Conservation (phyloP, 2,888 invertebrate species). For the Drosophila colorata region DNA sequence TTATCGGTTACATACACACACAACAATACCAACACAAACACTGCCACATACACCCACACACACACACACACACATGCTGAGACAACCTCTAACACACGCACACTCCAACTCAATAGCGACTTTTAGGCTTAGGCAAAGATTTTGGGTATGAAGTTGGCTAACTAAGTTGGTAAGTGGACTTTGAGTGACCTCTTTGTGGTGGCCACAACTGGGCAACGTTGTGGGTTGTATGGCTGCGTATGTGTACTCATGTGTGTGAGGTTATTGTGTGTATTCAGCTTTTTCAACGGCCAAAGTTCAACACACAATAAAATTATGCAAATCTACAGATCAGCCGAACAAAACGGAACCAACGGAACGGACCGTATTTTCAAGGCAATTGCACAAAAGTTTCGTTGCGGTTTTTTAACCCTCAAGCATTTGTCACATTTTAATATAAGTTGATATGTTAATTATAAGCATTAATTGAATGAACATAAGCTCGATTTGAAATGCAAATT, state of each 20-base stretch:
- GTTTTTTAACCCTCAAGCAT: conserved; percentile 7
- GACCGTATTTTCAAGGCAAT: conserved; percentile 8
- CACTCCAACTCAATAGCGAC: conserved; percentile 47
- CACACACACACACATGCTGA: conserved; percentile 14
- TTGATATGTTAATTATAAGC: conserved; percentile 41
- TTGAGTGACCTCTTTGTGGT: conserved; percentile 76
- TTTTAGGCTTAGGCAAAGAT: conserved; percentile 77
- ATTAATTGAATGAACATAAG: conserved; percentile 19
- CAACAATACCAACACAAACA: conserved; percentile 11
- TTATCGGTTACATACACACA: conserved; percentile 70
- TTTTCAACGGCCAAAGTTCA: conserved; percentile 57
- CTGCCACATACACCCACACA: conserved; percentile 25
- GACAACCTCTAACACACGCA: conserved; percentile 9
- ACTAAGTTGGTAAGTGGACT: conserved; percentile 77
- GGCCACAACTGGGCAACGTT: conserved; percentile 37
- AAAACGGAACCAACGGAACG: conserved; percentile 19
- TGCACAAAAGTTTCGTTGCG: conserved; percentile 38
- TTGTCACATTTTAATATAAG: conserved; percentile 47
- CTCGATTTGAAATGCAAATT: neutral
- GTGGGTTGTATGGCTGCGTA: conserved; percentile 1
- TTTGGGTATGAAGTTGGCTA: conserved; percentile 55
- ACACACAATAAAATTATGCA: conserved; percentile 78
- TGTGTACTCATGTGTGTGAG: conserved; percentile 6
- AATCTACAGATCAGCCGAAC: conserved; percentile 64
- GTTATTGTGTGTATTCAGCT: conserved; percentile 47